A percentile compares a stretch with the other conserved stretches of the same genome.
Evolutionary conservation across 2,113 vertebrate species (phyloP).

Genomic region (Arothron firmamentum): DNA sequence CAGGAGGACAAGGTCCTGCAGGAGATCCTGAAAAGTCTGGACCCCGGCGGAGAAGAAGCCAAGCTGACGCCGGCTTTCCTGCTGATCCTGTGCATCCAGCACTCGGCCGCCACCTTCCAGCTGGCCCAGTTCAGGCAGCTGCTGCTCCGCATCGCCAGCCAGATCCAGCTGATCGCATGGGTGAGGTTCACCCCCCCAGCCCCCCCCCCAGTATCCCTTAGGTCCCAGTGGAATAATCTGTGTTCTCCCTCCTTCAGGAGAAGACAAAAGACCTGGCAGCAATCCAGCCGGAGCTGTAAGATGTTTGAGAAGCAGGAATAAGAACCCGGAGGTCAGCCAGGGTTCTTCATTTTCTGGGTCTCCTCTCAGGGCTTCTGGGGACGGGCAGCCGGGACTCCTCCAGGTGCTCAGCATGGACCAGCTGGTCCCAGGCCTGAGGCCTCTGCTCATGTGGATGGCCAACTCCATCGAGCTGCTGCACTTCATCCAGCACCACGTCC

Average conservation of each 20-base stretch:
- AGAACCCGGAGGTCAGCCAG: no score
- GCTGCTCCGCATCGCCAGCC: conserved; percentile 68
- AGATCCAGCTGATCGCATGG: conserved; percentile 73
- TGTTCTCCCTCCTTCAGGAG: conserved; percentile 57
- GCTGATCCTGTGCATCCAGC: conserved; percentile 74
- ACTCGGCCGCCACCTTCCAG: conserved; percentile 61
- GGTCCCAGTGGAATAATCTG: background rate
- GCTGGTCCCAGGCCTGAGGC: conserved; percentile 70
- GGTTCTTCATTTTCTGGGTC: no score
- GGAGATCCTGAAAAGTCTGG: conserved; percentile 57
- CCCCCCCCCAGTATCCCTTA: background rate
- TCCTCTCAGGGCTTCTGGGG: background rate
- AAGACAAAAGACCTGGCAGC: conserved; percentile 76
- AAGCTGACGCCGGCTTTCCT: conserved; percentile 75
- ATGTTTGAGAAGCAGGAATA: no score
- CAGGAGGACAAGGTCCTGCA: conserved; percentile 70
- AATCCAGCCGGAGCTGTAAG: conserved; percentile 75
- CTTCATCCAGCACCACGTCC: conserved; percentile 77
- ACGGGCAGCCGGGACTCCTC: conserved; percentile 10
- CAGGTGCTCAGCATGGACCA: conserved; percentile 47
- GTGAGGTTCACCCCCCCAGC: conserved; percentile 47
- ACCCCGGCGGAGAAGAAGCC: conserved; percentile 53
- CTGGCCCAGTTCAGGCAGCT: conserved; percentile 64
- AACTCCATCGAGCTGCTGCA: conserved; percentile 79
- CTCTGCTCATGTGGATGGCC: conserved; percentile 77